phyloP scores from a whole-genome alignment of 2,113 vertebrate genomes.

The Atrichornis clamosus region DNA sequence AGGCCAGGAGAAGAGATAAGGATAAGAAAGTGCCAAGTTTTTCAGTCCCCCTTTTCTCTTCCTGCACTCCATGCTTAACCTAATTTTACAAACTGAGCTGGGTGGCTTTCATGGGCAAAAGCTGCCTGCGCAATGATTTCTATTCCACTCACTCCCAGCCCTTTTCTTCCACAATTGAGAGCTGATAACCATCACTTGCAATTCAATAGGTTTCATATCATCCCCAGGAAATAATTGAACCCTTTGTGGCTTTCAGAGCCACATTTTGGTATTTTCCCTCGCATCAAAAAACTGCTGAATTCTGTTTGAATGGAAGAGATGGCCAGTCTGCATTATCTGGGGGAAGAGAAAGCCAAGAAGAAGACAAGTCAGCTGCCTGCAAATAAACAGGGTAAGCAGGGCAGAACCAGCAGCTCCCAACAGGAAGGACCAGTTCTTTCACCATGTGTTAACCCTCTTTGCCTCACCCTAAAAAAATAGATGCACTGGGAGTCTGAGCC shows the following conservation, averaged over 20 bases:
- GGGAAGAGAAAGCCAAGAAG: background rate
- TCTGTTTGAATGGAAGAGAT: constrained; percentile 38
- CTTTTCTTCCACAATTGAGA: constrained; percentile 17
- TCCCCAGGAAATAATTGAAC: constrained; percentile 53
- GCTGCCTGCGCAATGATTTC: background rate
- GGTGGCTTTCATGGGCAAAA: constrained; percentile 10
- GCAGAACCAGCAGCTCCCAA: background rate
- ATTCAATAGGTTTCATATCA: constrained; percentile 54
- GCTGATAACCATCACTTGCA: constrained; percentile 46
- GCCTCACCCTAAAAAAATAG: background rate
- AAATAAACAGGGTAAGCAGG: background rate
- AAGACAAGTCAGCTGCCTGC: background rate
- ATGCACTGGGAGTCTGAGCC: background rate
- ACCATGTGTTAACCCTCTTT: background rate
- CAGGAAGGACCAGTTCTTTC: background rate
- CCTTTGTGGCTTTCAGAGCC: constrained; percentile 43
- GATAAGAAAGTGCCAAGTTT: background rate
- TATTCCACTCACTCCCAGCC: constrained; percentile 11
- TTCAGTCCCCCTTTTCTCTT: background rate
- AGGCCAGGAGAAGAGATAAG: background rate
- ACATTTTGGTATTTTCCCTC: constrained; percentile 44
- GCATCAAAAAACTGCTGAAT: constrained; percentile 22
- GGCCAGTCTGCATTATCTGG: background rate
- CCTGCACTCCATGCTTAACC: background rate
- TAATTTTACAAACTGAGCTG: background rate